phyloP scores from a whole-genome alignment of 2,113 vertebrate species.

The Penelope pileata region DNA sequence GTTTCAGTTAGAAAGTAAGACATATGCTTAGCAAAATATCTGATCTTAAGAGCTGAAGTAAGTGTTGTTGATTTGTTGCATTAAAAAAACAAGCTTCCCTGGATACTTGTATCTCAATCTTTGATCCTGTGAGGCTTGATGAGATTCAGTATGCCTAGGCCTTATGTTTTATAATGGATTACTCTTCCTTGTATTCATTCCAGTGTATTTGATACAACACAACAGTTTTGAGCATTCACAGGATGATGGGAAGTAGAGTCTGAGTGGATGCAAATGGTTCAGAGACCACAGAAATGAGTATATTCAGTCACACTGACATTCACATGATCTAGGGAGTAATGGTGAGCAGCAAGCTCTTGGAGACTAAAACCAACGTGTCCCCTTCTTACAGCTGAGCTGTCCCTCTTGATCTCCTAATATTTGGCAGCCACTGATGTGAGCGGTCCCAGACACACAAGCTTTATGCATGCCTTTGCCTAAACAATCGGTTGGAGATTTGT shows the following conservation, averaged over 20 bases:
- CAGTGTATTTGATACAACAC: not conserved
- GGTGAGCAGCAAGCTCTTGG: not conserved
- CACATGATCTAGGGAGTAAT: not conserved
- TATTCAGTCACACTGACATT: not conserved
- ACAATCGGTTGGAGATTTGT: not conserved
- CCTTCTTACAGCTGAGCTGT: not conserved
- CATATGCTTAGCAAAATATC: not conserved
- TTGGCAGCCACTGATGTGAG: not conserved
- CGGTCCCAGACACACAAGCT: not conserved
- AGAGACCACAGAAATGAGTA: rapidly evolving
- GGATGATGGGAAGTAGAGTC: not conserved
- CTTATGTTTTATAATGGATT: not conserved
- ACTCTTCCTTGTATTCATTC: not conserved
- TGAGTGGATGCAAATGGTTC: not conserved
- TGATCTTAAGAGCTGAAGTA: not conserved
- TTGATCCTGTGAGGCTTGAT: not conserved
- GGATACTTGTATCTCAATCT: not conserved
- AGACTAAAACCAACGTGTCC: not conserved
- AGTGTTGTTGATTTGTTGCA: rapidly evolving
- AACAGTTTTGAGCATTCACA: not conserved
- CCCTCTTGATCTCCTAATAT: not conserved
- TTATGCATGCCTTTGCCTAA: too few species aligned
- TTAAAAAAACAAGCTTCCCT: not conserved
- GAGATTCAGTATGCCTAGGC: not conserved
- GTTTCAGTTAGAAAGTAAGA: too few species aligned